These are phyloP conservation scores for Phengaris alcon DNA, from an alignment of 2,888 invertebrate genomes.

Conservation along the genomic window DNA sequence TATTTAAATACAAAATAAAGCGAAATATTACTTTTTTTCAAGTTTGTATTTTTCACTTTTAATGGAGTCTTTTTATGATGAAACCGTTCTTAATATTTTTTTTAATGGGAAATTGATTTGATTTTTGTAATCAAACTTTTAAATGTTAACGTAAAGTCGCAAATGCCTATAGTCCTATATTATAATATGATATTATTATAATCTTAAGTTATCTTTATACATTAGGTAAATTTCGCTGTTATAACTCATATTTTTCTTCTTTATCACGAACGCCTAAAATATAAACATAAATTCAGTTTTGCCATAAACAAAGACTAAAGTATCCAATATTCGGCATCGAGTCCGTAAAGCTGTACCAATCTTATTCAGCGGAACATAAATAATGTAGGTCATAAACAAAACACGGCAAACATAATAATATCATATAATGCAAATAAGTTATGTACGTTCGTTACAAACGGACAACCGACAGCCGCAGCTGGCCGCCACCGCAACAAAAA, in stretches of 20 bases:
- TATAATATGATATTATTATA: too few species aligned
- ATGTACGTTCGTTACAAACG: background rate
- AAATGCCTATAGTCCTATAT: too few species aligned
- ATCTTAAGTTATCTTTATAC: too few species aligned
- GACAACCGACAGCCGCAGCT: background rate
- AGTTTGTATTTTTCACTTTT: background rate
- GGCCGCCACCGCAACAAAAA: too few species aligned
- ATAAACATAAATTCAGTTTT: background rate
- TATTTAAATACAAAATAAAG: conserved; percentile 4
- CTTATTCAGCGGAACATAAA: conserved; percentile 14
- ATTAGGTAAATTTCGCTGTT: too few species aligned
- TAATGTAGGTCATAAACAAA: background rate
- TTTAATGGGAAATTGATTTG: too few species aligned
- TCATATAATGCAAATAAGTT: background rate
- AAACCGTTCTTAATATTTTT: too few species aligned
- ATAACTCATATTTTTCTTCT: background rate
- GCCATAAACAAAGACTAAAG: background rate
- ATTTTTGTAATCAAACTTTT: too few species aligned
- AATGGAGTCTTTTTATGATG: background rate
- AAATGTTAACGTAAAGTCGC: background rate
- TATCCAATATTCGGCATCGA: conserved; percentile 2
- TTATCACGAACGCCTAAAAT: background rate
- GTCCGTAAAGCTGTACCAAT: background rate
- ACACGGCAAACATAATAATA: background rate
- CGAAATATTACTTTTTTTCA: background rate